phyloP scores from a whole-genome alignment of 2,797 vertebrate genomes.

The Coreius guichenoti region DNA sequence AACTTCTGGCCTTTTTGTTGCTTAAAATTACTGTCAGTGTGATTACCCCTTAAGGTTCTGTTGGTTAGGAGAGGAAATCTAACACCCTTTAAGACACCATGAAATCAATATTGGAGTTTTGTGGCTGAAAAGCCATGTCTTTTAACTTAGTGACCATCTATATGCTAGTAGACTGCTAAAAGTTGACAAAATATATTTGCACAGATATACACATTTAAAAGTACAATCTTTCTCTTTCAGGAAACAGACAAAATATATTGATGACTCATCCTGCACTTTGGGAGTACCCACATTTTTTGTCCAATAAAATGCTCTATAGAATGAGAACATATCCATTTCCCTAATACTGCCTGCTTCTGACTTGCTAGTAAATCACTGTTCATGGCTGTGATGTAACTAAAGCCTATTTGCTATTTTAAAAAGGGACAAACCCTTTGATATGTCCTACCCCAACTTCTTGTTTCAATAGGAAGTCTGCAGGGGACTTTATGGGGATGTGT shows the following conservation, averaged over 20 bases:
- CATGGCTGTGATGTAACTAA: neutral
- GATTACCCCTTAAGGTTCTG: neutral
- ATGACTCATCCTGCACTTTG: neutral
- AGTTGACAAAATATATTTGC: neutral
- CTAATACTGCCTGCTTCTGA: neutral
- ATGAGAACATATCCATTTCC: neutral
- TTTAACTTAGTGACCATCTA: neutral
- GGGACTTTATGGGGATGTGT: neutral
- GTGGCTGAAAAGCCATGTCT: neutral
- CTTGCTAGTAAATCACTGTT: neutral
- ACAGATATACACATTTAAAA: neutral
- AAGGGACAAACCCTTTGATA: neutral
- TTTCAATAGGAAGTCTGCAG: neutral
- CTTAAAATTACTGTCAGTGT: constrained; percentile 1
- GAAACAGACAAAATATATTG: neutral
- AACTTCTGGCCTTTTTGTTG: neutral
- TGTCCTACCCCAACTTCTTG: neutral
- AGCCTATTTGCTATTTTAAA: neutral
- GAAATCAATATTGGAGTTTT: neutral
- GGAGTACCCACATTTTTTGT: neutral
- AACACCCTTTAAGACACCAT: neutral
- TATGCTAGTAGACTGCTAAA: neutral
- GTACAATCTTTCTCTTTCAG: neutral
- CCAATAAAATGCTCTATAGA: neutral
- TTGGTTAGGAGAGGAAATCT: neutral